Evolutionary conservation across 2,888 invertebrate species (phyloP).

Genomic region (Cabera pusaria): DNA sequence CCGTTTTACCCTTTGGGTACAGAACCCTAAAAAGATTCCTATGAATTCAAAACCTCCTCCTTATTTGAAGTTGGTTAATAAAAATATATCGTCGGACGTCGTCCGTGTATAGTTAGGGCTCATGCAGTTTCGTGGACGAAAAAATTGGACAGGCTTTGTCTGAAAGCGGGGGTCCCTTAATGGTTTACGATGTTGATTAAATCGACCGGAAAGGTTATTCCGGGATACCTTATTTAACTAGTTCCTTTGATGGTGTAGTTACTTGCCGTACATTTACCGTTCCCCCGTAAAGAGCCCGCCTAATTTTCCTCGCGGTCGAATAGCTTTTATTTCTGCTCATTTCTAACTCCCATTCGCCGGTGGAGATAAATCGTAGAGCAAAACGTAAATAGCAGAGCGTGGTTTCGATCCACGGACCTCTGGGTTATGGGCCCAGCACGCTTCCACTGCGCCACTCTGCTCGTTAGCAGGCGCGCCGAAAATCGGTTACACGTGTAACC

Average conservation of each 20-base stretch:
- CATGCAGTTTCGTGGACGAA: conserved; percentile 38
- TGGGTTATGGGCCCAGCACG: conserved; percentile 94
- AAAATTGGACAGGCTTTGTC: conserved; percentile 34
- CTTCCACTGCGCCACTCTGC: conserved; percentile 93
- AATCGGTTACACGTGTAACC: conserved; percentile 30
- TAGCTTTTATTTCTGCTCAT: background rate
- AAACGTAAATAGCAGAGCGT: conserved; percentile 85
- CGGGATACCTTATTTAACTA: conserved; percentile 33
- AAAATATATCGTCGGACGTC: no score
- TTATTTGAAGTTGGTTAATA: no score
- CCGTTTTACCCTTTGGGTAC: no score
- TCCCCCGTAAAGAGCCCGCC: conserved; percentile 16
- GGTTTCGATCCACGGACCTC: conserved; percentile 96
- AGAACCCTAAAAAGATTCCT: no score
- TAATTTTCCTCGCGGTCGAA: conserved; percentile 18
- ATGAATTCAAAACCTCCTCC: no score
- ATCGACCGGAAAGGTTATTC: conserved; percentile 33
- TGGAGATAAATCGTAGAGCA: background rate
- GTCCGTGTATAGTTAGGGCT: no score
- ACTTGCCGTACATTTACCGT: conserved; percentile 18
- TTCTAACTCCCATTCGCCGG: background rate
- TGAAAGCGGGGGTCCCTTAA: conserved; percentile 30
- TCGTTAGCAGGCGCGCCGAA: conserved; percentile 38
- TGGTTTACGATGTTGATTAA: conserved; percentile 37
- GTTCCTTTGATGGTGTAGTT: conserved; percentile 28